Percentiles rank a stretch among this genome's conserved stretches.
Evolutionary conservation across 2,113 vertebrate species (phyloP).

Genomic region (Rhinoptilus africanus): DNA sequence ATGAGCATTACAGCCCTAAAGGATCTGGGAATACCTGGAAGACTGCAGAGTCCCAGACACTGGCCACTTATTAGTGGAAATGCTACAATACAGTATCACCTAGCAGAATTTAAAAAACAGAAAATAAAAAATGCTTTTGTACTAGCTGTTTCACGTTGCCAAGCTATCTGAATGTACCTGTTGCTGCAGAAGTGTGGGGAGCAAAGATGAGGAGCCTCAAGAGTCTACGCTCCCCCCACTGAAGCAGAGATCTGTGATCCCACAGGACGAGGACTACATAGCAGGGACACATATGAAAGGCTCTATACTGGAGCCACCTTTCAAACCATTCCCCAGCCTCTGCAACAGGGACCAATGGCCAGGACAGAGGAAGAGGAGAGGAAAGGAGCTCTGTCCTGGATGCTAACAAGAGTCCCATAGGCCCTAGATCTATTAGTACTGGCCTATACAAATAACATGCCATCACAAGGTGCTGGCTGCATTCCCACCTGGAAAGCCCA

Average conservation of each 20-base stretch:
- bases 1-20: neutral
- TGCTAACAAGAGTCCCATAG: neutral
- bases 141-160: neutral
- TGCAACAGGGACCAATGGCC: neutral
- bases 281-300: neutral
- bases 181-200: neutral
- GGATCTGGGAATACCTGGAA: neutral
- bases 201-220: neutral
- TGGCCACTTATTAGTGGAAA: neutral
- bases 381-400: neutral
- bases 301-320: neutral
- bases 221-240: rapidly evolving
- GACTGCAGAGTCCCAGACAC: neutral
- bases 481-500: neutral
- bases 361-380: neutral
- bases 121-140: neutral
- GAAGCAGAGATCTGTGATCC: neutral
- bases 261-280: neutral
- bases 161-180: neutral
- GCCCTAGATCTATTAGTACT: neutral
- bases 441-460: neutral
- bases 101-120: neutral
- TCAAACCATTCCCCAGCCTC: neutral
- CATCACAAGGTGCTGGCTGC: neutral
- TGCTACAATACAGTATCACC: neutral